phyloP scores from a whole-genome alignment of 2,797 vertebrate species.

The Pithecia hirsuta region DNA sequence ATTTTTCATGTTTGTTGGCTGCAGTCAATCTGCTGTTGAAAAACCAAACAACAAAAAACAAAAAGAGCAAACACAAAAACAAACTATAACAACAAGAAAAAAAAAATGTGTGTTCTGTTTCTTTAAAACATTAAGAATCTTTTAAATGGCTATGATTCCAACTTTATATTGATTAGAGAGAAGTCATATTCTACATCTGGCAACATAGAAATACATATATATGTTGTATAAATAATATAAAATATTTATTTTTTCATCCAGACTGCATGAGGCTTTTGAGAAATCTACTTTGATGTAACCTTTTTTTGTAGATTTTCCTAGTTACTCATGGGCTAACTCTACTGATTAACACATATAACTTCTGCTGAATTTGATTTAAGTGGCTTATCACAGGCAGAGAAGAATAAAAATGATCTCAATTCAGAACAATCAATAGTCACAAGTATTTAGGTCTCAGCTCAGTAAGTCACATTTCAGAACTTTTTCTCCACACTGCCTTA shows the following conservation, averaged over 20 bases:
- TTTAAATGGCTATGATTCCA: neutral
- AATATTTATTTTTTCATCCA: neutral
- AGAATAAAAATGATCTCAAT: slow-evolving; percentile 15
- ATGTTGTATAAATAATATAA: neutral
- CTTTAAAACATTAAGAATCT: slow-evolving; percentile 28
- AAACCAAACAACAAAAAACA: neutral
- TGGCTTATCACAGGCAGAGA: neutral
- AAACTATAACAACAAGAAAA: neutral
- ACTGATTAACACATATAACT: neutral
- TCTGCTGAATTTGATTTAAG: neutral
- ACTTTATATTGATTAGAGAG: neutral
- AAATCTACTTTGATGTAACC: slow-evolving; percentile 25
- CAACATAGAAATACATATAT: neutral
- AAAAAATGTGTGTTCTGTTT: neutral
- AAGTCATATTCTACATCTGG: neutral
- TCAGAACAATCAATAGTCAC: neutral
- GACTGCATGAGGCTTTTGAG: neutral
- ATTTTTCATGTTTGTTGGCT: neutral
- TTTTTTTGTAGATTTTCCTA: neutral
- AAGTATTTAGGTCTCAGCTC: slow-evolving; percentile 6
- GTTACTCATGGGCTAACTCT: neutral
- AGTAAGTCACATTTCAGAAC: neutral
- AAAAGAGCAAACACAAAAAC: neutral
- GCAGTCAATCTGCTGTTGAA: neutral
- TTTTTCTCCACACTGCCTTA: neutral